Evolutionary conservation across 2,797 vertebrate species (phyloP).

Genomic region (Clarias platycephalus): DNA sequence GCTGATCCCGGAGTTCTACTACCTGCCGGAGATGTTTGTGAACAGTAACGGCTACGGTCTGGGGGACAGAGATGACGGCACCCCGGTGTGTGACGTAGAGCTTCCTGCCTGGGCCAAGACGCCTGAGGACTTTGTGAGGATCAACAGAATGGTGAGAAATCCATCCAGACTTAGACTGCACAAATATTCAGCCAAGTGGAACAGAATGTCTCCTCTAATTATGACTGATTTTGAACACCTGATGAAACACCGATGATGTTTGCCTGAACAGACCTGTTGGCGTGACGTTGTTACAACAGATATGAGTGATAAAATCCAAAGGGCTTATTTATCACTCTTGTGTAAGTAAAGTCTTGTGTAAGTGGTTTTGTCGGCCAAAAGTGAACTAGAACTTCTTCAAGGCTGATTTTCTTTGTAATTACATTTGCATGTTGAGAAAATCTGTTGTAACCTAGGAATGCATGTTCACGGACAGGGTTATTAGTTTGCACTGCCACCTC

Average conservation of each 20-base stretch:
- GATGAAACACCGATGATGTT: conserved; percentile 1
- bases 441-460: too few relatives aligned
- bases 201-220: conserved; percentile 27
- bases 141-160: conserved; percentile 92
- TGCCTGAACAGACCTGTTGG: conserved; percentile 22
- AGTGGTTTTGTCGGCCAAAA: neutral
- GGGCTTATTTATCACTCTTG: neutral
- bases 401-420: neutral
- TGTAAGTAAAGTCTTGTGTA: neutral
- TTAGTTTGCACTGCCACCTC: too few relatives aligned
- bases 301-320: neutral
- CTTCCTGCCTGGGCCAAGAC: conserved; percentile 94
- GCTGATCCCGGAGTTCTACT: conserved; percentile 96
- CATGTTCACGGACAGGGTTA: too few relatives aligned
- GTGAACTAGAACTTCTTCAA: neutral
- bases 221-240: conserved; percentile 27
- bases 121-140: conserved; percentile 94
- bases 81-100: conserved; percentile 87
- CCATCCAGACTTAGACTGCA: neutral
- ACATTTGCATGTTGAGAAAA: too few relatives aligned
- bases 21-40: conserved; percentile 97
- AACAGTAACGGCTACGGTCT: conserved; percentile 93
- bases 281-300: neutral
- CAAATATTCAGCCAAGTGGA: conserved; percentile 43
- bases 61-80: conserved; percentile 86